Conservation (phyloP, 2,113 vertebrate species). For the Heliornis fulica region DNA sequence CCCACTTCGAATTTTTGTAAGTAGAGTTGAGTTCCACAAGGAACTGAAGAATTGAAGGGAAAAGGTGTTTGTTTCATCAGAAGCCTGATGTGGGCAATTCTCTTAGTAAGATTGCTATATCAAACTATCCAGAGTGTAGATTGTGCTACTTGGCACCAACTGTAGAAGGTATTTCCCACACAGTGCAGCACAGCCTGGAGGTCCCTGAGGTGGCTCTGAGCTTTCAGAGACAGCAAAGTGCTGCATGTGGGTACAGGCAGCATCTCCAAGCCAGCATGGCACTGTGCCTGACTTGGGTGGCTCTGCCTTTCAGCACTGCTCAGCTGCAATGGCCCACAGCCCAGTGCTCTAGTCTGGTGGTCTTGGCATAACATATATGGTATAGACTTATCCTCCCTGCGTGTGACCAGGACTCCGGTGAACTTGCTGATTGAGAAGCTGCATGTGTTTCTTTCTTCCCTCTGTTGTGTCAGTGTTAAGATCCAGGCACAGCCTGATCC, state of each 20-base stretch:
- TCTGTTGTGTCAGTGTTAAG: background rate
- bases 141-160: background rate
- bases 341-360: background rate
- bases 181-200: background rate
- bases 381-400: background rate
- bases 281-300: background rate
- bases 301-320: background rate
- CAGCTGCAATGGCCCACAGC: background rate
- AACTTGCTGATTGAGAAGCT: background rate
- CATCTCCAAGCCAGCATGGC: background rate
- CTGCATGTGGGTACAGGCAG: background rate
- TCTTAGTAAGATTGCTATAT: background rate
- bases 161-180: background rate
- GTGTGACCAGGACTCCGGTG: background rate
- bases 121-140: background rate
- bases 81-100: background rate
- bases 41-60: background rate
- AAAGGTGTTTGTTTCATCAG: background rate
- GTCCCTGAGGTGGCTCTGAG: background rate
- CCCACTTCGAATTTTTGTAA: conserved; percentile 89
- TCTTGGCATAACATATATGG: background rate
- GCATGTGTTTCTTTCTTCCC: background rate
- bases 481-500: background rate
- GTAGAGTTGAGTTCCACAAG: background rate
- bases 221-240: background rate